Evolutionary conservation across 2,113 vertebrate genomes (phyloP).

Genomic region (Ceyx melanurus): DNA sequence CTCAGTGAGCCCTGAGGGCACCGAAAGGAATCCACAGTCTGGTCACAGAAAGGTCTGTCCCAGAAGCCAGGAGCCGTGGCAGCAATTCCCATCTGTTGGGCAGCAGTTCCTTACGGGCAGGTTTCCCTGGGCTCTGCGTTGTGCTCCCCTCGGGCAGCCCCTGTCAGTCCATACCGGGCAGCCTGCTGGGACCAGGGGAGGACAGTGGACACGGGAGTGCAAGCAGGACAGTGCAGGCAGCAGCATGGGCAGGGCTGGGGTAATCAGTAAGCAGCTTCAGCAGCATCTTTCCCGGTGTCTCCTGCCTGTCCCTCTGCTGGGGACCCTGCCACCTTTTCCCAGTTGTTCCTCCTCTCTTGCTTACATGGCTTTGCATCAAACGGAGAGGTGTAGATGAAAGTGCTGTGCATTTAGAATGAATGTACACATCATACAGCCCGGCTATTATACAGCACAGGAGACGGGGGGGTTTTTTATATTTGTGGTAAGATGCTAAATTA

Average conservation of each 20-base stretch:
- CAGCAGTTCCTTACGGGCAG: neutral
- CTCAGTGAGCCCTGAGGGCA: neutral
- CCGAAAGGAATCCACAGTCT: neutral
- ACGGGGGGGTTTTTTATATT: neutral
- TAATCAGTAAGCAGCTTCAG: neutral
- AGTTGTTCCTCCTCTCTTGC: neutral
- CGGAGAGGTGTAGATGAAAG: slow-evolving; percentile 20
- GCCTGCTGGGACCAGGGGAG: neutral
- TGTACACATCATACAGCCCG: slow-evolving; percentile 50
- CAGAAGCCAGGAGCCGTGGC: neutral
- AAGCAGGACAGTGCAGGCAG: neutral
- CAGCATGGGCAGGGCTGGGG: neutral
- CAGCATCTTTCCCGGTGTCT: neutral
- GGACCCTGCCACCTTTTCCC: neutral
- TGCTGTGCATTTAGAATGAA: slow-evolving; percentile 38
- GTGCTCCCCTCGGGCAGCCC: neutral
- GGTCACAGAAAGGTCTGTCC: neutral
- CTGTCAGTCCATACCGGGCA: neutral
- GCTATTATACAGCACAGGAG: neutral
- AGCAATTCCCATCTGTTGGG: neutral
- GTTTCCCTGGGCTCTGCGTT: neutral
- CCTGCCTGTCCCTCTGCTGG: neutral
- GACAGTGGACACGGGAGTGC: neutral
- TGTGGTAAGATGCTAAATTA: slow-evolving; percentile 73
- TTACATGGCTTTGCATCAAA: slow-evolving; percentile 14